Base-by-base conservation (phyloP, 2,113 vertebrate genomes). In the Callipepla squamata region DNA sequence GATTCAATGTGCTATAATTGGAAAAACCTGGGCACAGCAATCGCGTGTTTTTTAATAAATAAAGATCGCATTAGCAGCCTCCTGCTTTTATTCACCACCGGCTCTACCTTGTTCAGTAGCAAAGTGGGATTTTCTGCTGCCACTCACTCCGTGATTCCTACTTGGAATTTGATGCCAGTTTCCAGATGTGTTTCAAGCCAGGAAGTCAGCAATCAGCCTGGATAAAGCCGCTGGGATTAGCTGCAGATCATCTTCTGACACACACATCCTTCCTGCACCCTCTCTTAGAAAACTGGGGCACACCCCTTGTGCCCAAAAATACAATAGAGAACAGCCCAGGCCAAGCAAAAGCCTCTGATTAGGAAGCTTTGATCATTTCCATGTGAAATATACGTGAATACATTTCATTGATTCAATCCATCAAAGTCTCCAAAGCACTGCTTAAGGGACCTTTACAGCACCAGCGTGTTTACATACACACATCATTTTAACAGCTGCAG, bases 21-120 rank as follows among this genome's bases (percentile, higher is more conserved):
- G 98, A 98, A 98, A 98, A 98, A 98, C 87, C 97, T 98, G 98
- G 97, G 93, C 81, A 97, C 97, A 97, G 93, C 95, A 96, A 96
- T 55, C 25, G 72, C 42, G 7, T 92, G 19, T 88, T 96, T 95
- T 97, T 93, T 94, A 96, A 93, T 94, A 96, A 97, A 96, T 83
- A 95, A 95, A 82, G 89, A 83, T 50, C 8, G 3, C 21, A 95
- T 95, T 96, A 96, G 92, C 79, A 92, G 86, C 78, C 94, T 95
- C 88, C 76, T 94, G 73, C 93, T 90, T 90, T 89, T 82, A 90
- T 91, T 91, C 93, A 87, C 81, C 76, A 74, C 2, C 4, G 26
- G 70, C 42, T 87, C 90, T 95, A 97, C 91, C 96, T 95, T 66
- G 68, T 42, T 91, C 87, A 6, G 93, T 90, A 96, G 93, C 93